These are phyloP conservation scores for Villa cingulata DNA, from an alignment of 2,888 invertebrate species.

Conservation along the genomic window DNA sequence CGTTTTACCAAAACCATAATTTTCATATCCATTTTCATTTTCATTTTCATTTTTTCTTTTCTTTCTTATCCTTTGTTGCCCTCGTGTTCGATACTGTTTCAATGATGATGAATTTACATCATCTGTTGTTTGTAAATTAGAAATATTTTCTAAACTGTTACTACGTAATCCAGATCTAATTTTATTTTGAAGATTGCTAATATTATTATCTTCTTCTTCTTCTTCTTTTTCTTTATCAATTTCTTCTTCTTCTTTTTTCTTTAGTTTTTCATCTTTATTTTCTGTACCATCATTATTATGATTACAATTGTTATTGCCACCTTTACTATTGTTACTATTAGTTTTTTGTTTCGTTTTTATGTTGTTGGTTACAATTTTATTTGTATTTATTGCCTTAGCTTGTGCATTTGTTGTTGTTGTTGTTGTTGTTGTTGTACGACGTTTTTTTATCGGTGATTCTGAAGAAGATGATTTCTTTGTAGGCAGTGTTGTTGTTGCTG, in stretches of 20 bases:
- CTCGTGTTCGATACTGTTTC: background rate
- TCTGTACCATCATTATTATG: background rate
- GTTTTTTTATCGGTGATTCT: background rate
- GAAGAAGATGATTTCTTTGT: slow-evolving; percentile 1
- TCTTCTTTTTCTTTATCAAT: too few relatives aligned
- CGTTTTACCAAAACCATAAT: background rate
- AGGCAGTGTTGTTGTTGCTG: too few relatives aligned
- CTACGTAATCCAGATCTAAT: slow-evolving; percentile 16
- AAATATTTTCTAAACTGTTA: slow-evolving; percentile 17
- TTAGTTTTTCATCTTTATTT: background rate
- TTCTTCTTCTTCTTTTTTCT: too few relatives aligned
- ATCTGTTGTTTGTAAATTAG: background rate
- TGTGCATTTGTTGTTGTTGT: background rate
- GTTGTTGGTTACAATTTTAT: background rate
- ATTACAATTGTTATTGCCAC: background rate
- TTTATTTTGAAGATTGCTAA: background rate
- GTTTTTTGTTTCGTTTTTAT: background rate
- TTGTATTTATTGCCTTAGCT: background rate
- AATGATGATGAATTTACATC: slow-evolving; percentile 6
- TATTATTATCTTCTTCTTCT: too few relatives aligned
- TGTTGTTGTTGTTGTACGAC: background rate
- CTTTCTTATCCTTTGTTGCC: slow-evolving; percentile 1
- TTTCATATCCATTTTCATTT: too few relatives aligned
- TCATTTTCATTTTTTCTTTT: slow-evolving; percentile 13
- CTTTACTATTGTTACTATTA: too few relatives aligned